phyloP scores from a whole-genome alignment of 2,888 invertebrate genomes.

The Protophormia terraenovae region DNA sequence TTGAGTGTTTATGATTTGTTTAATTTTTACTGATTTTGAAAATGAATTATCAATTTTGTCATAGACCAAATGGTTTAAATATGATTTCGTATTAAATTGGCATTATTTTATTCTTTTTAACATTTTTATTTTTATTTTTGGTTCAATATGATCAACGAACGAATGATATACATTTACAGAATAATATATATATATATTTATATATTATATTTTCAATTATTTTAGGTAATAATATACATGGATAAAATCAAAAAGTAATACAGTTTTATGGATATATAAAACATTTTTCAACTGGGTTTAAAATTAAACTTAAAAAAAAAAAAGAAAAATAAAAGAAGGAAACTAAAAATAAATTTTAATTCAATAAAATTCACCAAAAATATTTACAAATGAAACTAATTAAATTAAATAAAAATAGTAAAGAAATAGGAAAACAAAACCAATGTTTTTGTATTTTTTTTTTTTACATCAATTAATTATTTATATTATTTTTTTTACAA shows the following conservation, averaged over 20 bases:
- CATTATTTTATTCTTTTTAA: too few species aligned
- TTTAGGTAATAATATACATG: constrained; percentile 53
- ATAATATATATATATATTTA: neutral
- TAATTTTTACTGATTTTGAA: neutral
- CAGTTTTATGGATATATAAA: constrained; percentile 29
- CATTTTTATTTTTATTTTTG: constrained; percentile 1
- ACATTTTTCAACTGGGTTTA: neutral
- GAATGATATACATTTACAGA: neutral
- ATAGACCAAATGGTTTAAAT: too few species aligned
- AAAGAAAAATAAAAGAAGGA: neutral
- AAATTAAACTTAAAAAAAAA: neutral
- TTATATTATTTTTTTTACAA: neutral
- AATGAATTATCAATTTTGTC: neutral
- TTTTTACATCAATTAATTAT: constrained; percentile 10
- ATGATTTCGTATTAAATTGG: too few species aligned
- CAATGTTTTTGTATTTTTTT: constrained; percentile 20
- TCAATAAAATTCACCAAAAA: neutral
- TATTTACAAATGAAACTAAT: constrained; percentile 12
- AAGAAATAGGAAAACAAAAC: constrained; percentile 33
- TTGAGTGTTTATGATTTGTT: neutral
- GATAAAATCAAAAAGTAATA: constrained; percentile 79
- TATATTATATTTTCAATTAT: constrained; percentile 68
- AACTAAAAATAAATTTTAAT: neutral
- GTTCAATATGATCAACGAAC: neutral
- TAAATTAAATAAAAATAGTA: neutral